A percentile compares a stretch with the other conserved stretches of the same genome.
Evolutionary conservation across 2,888 invertebrate species (phyloP).

Genomic region (Pristionchus arcanus): DNA sequence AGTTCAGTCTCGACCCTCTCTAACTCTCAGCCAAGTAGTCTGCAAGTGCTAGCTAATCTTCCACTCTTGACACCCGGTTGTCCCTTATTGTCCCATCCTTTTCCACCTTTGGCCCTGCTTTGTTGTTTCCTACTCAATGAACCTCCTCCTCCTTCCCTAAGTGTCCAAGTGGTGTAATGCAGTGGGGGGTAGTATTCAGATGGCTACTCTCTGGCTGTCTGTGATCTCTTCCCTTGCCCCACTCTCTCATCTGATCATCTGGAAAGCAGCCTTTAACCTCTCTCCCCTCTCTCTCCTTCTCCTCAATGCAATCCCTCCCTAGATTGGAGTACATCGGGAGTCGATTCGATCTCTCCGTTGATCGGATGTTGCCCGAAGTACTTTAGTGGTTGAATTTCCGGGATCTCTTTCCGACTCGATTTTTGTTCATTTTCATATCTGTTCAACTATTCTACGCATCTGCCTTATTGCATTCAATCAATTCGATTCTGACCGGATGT

Average conservation of each 20-base stretch:
- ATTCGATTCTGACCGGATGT: too few relatives aligned
- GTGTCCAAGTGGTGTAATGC: slow-evolving; percentile 30
- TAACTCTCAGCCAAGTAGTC: neutral
- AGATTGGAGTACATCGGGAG: neutral
- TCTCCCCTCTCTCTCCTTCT: neutral
- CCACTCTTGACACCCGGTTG: slow-evolving; percentile 24
- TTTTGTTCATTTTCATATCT: too few relatives aligned
- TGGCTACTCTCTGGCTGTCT: neutral
- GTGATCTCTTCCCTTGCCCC: neutral
- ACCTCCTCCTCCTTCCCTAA: neutral
- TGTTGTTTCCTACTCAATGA: slow-evolving; percentile 31
- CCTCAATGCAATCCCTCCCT: neutral
- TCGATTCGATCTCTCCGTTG: neutral
- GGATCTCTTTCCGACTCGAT: too few relatives aligned
- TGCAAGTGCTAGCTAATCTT: neutral
- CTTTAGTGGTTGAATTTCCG: neutral
- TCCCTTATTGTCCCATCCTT: neutral
- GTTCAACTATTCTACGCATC: too few relatives aligned
- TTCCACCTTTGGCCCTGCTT: neutral
- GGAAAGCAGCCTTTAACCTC: slow-evolving; percentile 20
- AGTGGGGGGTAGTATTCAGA: slow-evolving; percentile 18
- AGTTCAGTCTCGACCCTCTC: too few relatives aligned
- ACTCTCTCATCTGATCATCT: neutral
- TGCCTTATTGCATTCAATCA: too few relatives aligned
- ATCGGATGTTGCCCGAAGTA: neutral